Conservation (phyloP, 1,140 invertebrate genomes). For the Aphelenchoides avenae region DNA sequence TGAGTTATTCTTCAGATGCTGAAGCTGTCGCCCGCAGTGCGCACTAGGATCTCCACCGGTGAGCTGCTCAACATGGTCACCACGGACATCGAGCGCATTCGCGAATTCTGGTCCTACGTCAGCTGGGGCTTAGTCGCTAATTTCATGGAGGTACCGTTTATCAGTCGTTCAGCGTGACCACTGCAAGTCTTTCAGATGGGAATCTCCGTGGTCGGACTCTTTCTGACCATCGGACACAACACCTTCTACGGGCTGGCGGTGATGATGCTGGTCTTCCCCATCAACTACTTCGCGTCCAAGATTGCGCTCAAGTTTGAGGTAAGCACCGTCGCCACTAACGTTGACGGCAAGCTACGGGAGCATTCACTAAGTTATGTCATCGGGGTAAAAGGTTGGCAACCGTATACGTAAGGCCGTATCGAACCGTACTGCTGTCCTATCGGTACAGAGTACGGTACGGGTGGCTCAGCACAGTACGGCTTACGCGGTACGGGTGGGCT, state of each 20-base stretch:
- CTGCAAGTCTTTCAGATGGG: constrained; percentile 11
- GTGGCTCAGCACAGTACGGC: no score
- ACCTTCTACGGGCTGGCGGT: constrained; percentile 27
- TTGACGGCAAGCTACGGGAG: no score
- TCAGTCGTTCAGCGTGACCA: no score
- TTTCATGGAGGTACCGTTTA: constrained; percentile 14
- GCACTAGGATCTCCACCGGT: constrained; percentile 22
- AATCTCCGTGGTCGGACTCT: constrained; percentile 18
- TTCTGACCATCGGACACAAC: constrained; percentile 19
- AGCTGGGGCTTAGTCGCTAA: constrained; percentile 29
- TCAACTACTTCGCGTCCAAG: constrained; percentile 23
- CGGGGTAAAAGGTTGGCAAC: no score
- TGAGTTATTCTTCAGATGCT: constrained; percentile 27
- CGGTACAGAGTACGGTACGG: no score
- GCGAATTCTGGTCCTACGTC: constrained; percentile 27
- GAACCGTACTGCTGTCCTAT: no score
- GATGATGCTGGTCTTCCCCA: constrained; percentile 14
- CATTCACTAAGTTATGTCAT: no score
- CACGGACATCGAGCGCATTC: constrained; percentile 15
- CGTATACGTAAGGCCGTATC: no score
- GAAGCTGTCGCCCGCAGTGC: constrained; percentile 19
- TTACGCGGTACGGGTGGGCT: no score
- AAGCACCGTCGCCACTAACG: no score
- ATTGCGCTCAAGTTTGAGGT: constrained; percentile 10
- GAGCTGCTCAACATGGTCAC: constrained; percentile 36